Evolutionary conservation across 2,797 vertebrate genomes (phyloP).

Genomic region (Euthynnus affinis): DNA sequence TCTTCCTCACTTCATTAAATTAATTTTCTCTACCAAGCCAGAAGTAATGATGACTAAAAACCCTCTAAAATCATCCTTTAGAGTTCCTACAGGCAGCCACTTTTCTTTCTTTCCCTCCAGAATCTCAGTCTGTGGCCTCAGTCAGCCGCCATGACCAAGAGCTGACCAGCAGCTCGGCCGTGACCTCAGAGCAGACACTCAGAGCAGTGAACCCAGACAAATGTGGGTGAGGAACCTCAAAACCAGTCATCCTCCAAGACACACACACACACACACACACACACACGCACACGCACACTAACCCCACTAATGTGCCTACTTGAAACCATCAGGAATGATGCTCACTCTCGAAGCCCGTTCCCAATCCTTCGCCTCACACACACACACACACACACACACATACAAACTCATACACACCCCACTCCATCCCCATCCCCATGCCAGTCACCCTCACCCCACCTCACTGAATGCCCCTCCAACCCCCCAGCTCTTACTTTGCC

Average conservation of each 20-base stretch:
- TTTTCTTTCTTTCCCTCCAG: slow-evolving; percentile 17
- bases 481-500: slow-evolving; percentile 60
- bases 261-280: slow-evolving; percentile 38
- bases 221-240: slow-evolving; percentile 53
- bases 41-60: no score
- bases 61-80: not conserved
- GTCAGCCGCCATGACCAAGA: slow-evolving; percentile 39
- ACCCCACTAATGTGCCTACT: slow-evolving; percentile 10
- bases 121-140: slow-evolving; percentile 25
- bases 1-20: no score
- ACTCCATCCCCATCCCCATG: slow-evolving; percentile 5
- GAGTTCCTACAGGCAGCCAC: not conserved
- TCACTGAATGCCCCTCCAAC: slow-evolving; percentile 26
- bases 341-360: slow-evolving; percentile 12
- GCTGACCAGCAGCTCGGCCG: slow-evolving; percentile 40
- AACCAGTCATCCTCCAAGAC: slow-evolving; percentile 50
- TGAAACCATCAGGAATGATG: slow-evolving; percentile 38
- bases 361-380: not conserved
- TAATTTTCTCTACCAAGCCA: no score
- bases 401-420: slow-evolving; percentile 3
- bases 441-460: not conserved
- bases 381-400: slow-evolving; percentile 18
- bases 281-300: slow-evolving; percentile 13
- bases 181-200: slow-evolving; percentile 57
- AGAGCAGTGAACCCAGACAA: slow-evolving; percentile 68